phyloP scores from a whole-genome alignment of 2,888 invertebrate species.

The Tiphia femorata region DNA sequence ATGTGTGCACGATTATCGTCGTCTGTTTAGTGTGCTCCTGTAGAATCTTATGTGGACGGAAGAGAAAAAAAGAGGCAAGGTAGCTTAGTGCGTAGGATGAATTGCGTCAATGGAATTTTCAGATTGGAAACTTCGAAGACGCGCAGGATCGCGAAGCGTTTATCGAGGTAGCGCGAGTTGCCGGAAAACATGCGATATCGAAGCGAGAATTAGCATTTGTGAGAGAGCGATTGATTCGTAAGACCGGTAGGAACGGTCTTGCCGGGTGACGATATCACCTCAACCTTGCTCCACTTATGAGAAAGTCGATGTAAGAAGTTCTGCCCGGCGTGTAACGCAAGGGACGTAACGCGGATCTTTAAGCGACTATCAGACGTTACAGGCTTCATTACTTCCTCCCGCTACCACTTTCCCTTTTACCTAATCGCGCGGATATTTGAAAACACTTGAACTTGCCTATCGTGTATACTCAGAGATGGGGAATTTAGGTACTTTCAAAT shows the following conservation, averaged over 20 bases:
- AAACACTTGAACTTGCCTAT: too few relatives aligned
- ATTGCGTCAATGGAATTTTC: too few relatives aligned
- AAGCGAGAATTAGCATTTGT: constrained; percentile 27
- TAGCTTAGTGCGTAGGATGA: too few relatives aligned
- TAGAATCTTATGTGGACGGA: background rate
- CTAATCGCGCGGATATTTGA: too few relatives aligned
- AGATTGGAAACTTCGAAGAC: too few relatives aligned
- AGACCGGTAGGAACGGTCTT: constrained; percentile 24
- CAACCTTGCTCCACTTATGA: constrained; percentile 43
- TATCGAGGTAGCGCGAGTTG: too few relatives aligned
- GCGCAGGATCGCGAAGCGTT: too few relatives aligned
- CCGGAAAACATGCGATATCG: constrained; percentile 4
- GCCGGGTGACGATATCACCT: constrained; percentile 36
- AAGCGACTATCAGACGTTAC: background rate
- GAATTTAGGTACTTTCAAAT: too few relatives aligned
- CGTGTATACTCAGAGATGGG: too few relatives aligned
- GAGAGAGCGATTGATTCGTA: constrained; percentile 13
- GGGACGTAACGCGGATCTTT: too few relatives aligned
- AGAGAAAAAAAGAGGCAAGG: background rate
- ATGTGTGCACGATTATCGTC: background rate
- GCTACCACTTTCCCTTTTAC: background rate
- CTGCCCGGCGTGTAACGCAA: constrained; percentile 9
- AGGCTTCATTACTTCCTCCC: background rate
- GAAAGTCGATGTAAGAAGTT: constrained; percentile 23
- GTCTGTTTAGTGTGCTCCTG: background rate